A percentile compares a stretch with the other conserved stretches of the same genome.
These are phyloP conservation scores for Syngnathoides biaculeatus DNA, from an alignment of 2,113 vertebrate genomes.

Conservation along the genomic window DNA sequence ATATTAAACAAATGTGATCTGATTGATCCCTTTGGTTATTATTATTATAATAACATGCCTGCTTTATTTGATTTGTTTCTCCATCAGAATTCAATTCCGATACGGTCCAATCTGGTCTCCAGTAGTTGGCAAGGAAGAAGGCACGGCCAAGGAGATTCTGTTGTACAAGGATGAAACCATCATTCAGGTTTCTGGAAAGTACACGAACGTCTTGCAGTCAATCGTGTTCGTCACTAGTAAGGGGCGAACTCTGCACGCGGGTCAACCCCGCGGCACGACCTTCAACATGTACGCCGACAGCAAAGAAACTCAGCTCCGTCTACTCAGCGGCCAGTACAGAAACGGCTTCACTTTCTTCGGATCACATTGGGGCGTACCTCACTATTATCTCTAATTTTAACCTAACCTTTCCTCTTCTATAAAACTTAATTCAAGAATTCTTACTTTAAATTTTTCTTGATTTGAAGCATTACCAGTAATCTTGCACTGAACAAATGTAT, in stretches of 20 bases:
- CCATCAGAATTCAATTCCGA: constrained; percentile 25
- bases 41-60: not conserved
- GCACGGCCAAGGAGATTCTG: accelerated
- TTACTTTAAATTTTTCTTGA: no score
- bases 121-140: accelerated
- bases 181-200: constrained; percentile 35
- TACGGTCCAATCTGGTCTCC: constrained; percentile 7
- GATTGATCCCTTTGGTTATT: not conserved
- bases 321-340: constrained; percentile 12
- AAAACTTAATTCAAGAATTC: not conserved
- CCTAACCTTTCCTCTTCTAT: not conserved
- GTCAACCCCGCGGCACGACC: not conserved
- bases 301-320: constrained; percentile 15
- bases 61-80: not conserved
- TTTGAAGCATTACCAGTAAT: no score
- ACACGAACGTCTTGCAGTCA: not conserved
- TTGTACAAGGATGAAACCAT: constrained; percentile 21
- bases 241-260: constrained; percentile 3
- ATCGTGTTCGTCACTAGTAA: constrained; percentile 25
- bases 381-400: not conserved
- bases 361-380: constrained; percentile 26
- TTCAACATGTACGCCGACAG: constrained; percentile 39
- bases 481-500: not conserved
- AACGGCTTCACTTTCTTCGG: constrained; percentile 5
- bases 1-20: not conserved